These are phyloP conservation scores for Notolabrus celidotus DNA, from an alignment of 2,797 vertebrate species.

Conservation along the genomic window DNA sequence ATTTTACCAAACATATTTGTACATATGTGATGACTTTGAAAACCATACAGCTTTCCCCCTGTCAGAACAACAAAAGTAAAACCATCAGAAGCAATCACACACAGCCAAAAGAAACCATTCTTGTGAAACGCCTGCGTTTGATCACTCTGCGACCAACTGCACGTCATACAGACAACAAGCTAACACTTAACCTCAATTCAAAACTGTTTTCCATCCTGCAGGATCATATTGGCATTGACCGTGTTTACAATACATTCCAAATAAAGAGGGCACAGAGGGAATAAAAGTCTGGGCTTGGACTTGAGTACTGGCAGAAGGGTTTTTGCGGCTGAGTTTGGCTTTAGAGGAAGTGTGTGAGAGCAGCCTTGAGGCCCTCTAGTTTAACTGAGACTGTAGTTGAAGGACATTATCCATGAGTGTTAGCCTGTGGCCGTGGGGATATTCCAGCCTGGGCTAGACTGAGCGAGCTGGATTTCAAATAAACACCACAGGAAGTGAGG, in stretches of 20 bases:
- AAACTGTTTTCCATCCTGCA: slow-evolving; percentile 74
- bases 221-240: slow-evolving; percentile 79
- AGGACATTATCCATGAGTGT: slow-evolving; percentile 81
- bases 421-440: slow-evolving; percentile 66
- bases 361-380: slow-evolving; percentile 69
- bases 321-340: slow-evolving; percentile 53
- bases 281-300: slow-evolving; percentile 60
- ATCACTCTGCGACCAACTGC: slow-evolving; percentile 59
- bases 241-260: slow-evolving; percentile 79
- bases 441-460: slow-evolving; percentile 51
- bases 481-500: slow-evolving; percentile 76
- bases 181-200: slow-evolving; percentile 71
- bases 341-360: slow-evolving; percentile 72
- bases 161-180: slow-evolving; percentile 63
- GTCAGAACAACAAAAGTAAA: slow-evolving; percentile 46
- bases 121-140: slow-evolving; percentile 48
- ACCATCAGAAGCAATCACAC: slow-evolving; percentile 68
- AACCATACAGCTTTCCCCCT: slow-evolving; percentile 22
- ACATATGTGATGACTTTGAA: slow-evolving; percentile 44
- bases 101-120: slow-evolving; percentile 41
- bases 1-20: slow-evolving; percentile 66
- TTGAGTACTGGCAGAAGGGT: slow-evolving; percentile 61
- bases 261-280: slow-evolving; percentile 80
- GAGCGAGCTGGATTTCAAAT: slow-evolving; percentile 66
- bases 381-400: slow-evolving; percentile 71